phyloP scores from a whole-genome alignment of 2,797 vertebrate species.

The Pantherophis alleghaniensis region DNA sequence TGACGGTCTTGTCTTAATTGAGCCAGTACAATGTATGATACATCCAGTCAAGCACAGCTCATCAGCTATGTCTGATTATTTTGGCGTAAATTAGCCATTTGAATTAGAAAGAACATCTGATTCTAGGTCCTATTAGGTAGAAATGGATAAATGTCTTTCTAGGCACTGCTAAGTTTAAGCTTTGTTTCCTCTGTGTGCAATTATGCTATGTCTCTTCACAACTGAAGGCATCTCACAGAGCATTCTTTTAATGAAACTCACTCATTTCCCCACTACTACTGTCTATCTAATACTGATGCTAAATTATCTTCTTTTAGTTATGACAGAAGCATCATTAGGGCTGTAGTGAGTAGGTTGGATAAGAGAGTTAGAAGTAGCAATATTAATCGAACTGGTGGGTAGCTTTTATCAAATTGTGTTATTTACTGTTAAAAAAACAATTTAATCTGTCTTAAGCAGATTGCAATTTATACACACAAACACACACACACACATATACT shows the following conservation, averaged over 20 bases:
- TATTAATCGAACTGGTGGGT: not conserved
- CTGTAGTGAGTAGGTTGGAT: not conserved
- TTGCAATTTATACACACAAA: not conserved
- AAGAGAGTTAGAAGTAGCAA: not conserved
- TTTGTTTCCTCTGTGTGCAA: not conserved
- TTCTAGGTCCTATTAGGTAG: not conserved
- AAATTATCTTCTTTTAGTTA: not conserved
- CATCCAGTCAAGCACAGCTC: not conserved
- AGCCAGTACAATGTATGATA: not conserved
- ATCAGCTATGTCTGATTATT: not conserved
- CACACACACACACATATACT: too few relatives aligned
- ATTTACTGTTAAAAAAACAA: not conserved
- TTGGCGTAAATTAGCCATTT: not conserved
- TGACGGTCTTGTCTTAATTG: not conserved
- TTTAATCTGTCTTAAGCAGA: conserved; percentile 5
- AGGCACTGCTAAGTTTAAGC: not conserved
- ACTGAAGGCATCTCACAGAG: not conserved
- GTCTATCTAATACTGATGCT: not conserved
- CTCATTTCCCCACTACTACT: not conserved
- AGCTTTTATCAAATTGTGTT: not conserved
- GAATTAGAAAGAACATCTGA: not conserved
- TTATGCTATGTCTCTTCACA: not conserved
- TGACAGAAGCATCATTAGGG: not conserved
- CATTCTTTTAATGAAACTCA: not conserved
- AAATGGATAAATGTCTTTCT: not conserved